Percentiles rank a stretch among this genome's conserved stretches.
Evolutionary conservation across 2,113 vertebrate species (phyloP).

Genomic region (Smithornis capensis): DNA sequence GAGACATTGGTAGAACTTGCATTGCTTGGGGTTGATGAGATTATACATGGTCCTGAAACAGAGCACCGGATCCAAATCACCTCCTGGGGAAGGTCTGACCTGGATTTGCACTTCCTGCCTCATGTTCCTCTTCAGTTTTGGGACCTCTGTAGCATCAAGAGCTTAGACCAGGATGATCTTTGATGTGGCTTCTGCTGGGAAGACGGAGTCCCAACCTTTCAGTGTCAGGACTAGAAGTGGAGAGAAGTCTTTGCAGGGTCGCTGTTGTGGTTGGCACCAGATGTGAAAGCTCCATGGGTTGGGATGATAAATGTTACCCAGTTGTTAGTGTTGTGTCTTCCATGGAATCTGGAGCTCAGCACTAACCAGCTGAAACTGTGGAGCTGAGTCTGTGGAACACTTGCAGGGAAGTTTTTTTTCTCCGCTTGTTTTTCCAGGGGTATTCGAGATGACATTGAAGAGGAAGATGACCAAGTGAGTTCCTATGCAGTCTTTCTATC

Average conservation of each 20-base stretch:
- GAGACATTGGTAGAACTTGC: background rate
- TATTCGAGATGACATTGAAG: conserved; percentile 99
- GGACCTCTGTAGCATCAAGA: conserved; percentile 18
- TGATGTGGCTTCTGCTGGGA: conserved; percentile 35
- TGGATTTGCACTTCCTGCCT: conserved; percentile 63
- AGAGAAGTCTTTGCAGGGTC: conserved; percentile 35
- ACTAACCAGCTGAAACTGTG: conserved; percentile 66
- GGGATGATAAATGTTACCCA: conserved; percentile 65
- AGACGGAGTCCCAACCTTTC: conserved; percentile 11
- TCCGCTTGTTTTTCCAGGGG: conserved; percentile 99
- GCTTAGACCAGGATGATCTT: conserved; percentile 43
- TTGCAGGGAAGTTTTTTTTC: conserved; percentile 99
- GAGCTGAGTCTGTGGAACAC: conserved; percentile 92
- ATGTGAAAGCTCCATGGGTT: conserved; percentile 35
- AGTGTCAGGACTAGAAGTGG: conserved; percentile 34
- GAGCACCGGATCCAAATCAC: conserved; percentile 32
- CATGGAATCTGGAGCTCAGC: conserved; percentile 62
- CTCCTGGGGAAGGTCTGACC: conserved; percentile 44
- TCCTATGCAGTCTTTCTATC: conserved; percentile 86
- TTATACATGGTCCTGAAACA: conserved; percentile 35
- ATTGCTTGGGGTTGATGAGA: conserved; percentile 39
- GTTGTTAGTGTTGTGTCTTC: conserved; percentile 72
- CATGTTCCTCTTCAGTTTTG: conserved; percentile 50
- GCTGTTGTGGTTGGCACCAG: background rate
- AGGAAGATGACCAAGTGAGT: conserved; percentile 99